A percentile compares a stretch with the other conserved stretches of the same genome.
phyloP scores from a whole-genome alignment of 2,888 invertebrate species.

The Schizotus pectinicornis region DNA sequence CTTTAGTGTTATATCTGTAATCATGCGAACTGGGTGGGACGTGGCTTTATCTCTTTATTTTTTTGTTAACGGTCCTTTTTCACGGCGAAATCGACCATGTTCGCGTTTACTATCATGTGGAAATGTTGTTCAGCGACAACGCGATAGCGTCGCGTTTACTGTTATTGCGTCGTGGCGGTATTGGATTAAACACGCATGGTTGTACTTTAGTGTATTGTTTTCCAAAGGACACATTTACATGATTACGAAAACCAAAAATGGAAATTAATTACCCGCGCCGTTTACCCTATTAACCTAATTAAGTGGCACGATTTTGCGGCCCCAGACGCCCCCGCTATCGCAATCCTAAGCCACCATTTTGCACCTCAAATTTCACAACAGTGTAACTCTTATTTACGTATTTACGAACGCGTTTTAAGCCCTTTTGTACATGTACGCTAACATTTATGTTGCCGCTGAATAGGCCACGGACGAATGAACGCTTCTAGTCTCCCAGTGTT shows the following conservation, averaged over 20 bases:
- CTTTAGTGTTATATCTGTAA: conserved; percentile 14
- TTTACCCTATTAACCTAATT: conserved; percentile 9
- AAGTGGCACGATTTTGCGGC: neutral
- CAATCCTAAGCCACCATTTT: too few relatives aligned
- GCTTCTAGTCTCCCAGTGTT: too few relatives aligned
- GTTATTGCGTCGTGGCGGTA: conserved; percentile 25
- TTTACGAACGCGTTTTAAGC: too few relatives aligned
- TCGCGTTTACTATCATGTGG: conserved; percentile 21
- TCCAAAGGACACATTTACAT: conserved; percentile 8
- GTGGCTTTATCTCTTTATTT: conserved; percentile 18
- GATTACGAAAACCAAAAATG: conserved; percentile 8
- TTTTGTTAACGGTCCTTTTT: conserved; percentile 22
- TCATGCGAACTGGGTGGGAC: conserved; percentile 15
- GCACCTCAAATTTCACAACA: too few relatives aligned
- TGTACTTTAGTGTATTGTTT: conserved; percentile 11
- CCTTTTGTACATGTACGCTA: too few relatives aligned
- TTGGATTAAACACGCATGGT: conserved; percentile 26
- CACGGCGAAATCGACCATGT: conserved; percentile 26
- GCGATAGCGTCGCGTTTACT: conserved; percentile 26
- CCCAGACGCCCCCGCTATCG: too few relatives aligned
- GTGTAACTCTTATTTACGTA: too few relatives aligned
- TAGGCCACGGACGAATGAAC: too few relatives aligned
- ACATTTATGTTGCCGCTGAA: too few relatives aligned
- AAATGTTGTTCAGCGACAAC: conserved; percentile 21
- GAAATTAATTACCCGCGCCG: conserved; percentile 5